Evolutionary conservation across 2,888 invertebrate genomes (phyloP), one percentile per base, ranked within the genome.

Genomic region (Saturnia pavonia): DNA sequence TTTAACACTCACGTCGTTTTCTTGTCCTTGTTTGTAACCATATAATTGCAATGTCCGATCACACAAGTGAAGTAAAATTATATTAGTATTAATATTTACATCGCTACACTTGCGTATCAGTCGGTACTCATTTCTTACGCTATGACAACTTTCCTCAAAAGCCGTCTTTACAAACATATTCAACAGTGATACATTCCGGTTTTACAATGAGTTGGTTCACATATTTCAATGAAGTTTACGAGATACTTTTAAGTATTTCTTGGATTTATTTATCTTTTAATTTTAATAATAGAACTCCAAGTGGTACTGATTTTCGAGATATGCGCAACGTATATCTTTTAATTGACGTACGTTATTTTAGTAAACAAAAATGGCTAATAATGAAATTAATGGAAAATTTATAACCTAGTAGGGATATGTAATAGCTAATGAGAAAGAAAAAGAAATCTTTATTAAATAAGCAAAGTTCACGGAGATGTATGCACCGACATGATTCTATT

Each of bases 91-190:
- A 88, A 88, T 93, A 93, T 94, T 88, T 94, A 94, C 93, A 92
- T 82, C 83, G 85, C 88, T 90, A 91, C 91, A 91, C 90, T 91
- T 89, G 89, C 85, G 88, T 85, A 87, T 92, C 93, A 92, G 93
- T 93, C 93, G 87, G 82, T 88, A 88, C 83, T 73, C 73, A 68
- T 77, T 72, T 73, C 74, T 76, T 77, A 77, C 73, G 75, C 74
- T 77, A 79, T 16, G 25, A 76, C 72, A 68, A 73, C 75, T 75
- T 77, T 74, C 73, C 72, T 68, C 72, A 76, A 76, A 71, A 77
- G 76, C 57, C n/a, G 7, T 34, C 25, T 25, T 34, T 6, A 34
- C 7, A 51, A n/a, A n/a, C 8, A 40, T 65, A 16, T 14, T 27
- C 34, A 65, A 51, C 68, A 65, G 34, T 27, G 45, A 25, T 34